Evolutionary conservation across 1,140 invertebrate genomes (phyloP).

Genomic region (Scaptomyza montana): DNA sequence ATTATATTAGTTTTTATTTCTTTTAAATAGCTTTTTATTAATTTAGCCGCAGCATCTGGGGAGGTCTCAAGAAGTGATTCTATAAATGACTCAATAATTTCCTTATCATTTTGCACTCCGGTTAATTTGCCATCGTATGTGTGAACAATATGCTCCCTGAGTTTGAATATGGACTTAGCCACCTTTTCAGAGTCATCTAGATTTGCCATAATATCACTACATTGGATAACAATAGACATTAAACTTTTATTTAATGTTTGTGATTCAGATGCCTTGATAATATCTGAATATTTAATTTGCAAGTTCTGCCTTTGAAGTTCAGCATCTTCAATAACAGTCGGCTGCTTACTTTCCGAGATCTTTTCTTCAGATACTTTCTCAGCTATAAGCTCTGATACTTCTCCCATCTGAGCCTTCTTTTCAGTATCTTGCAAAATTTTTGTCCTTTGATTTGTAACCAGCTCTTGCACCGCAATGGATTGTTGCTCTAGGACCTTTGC

Average conservation of each 20-base stretch:
- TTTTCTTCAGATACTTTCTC: conserved; percentile 39
- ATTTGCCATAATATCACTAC: conserved; percentile 43
- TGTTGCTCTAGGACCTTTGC: conserved; percentile 37
- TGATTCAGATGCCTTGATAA: conserved; percentile 18
- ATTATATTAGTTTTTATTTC: conserved; percentile 52
- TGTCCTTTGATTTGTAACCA: conserved; percentile 16
- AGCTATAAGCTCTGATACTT: conserved; percentile 37
- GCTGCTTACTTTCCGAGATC: conserved; percentile 7
- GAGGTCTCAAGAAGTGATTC: conserved; percentile 44
- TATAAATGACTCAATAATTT: conserved; percentile 51
- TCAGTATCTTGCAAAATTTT: conserved; percentile 16
- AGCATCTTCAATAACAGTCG: conserved; percentile 17
- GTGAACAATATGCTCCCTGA: conserved; percentile 73
- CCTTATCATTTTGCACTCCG: conserved; percentile 20
- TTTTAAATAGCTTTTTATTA: conserved; percentile 46
- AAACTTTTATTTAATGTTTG: conserved; percentile 23
- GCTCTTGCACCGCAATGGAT: conserved; percentile 25
- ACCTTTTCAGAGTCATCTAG: conserved; percentile 37
- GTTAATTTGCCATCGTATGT: conserved; percentile 61
- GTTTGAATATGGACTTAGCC: conserved; percentile 60
- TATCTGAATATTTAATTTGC: conserved; percentile 15
- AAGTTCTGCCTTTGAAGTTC: conserved; percentile 13
- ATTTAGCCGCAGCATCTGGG: conserved; percentile 35
- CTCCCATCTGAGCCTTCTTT: conserved; percentile 30
- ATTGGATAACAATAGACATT: conserved; percentile 21